These are phyloP conservation scores for Corapipo altera DNA, from an alignment of 2,113 vertebrate species.

Conservation along the genomic window DNA sequence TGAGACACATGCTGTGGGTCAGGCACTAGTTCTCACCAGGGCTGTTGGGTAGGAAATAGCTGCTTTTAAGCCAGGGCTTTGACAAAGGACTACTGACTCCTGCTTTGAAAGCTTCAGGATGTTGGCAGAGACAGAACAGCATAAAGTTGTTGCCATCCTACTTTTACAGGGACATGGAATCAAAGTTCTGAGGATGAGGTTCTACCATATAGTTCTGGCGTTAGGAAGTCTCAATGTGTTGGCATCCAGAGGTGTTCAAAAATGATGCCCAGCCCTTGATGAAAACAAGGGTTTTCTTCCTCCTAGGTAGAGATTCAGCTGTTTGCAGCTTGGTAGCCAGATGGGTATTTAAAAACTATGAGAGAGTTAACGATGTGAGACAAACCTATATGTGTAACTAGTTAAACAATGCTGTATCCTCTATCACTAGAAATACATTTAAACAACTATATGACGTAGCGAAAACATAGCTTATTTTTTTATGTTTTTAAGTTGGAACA, in stretches of 20 bases:
- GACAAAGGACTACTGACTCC: background rate
- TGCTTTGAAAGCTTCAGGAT: background rate
- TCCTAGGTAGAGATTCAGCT: background rate
- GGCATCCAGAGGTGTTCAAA: background rate
- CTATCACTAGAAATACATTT: background rate
- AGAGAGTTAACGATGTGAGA: background rate
- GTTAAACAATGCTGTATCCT: background rate
- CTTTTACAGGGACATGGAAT: background rate
- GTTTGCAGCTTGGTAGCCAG: background rate
- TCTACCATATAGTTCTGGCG: background rate
- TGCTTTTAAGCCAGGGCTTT: background rate
- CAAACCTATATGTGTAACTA: background rate
- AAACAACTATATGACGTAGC: background rate
- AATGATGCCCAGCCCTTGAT: background rate
- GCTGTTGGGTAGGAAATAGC: background rate
- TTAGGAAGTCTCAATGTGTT: background rate
- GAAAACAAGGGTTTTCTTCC: background rate
- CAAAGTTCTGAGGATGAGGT: background rate
- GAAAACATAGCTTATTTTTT: background rate
- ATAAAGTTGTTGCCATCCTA: background rate
- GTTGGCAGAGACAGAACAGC: background rate
- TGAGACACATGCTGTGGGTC: background rate
- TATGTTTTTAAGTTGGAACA: background rate
- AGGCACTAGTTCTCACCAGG: background rate
- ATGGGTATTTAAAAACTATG: background rate